Percentiles rank a stretch among this genome's conserved stretches.
phyloP scores from a whole-genome alignment of 2,888 invertebrate genomes.

The Agriotes lineatus region DNA sequence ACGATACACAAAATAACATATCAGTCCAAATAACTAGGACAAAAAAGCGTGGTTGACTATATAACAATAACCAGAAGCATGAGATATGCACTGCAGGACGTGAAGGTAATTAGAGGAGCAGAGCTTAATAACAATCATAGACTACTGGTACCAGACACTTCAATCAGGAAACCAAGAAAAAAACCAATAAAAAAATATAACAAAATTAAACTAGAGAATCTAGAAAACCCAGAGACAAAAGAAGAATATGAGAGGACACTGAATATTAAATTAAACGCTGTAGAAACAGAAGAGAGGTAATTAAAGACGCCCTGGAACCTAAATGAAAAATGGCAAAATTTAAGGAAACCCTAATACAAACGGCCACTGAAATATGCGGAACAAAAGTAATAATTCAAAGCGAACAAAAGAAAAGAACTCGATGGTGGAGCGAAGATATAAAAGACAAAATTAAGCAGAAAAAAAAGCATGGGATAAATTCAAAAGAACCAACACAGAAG shows the following conservation, averaged over 20 bases:
- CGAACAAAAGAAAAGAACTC: not conserved
- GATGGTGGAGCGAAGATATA: conserved; percentile 17
- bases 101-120: conserved; percentile 6
- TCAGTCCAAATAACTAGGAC: not conserved
- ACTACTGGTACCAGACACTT: not conserved
- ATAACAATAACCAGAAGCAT: not conserved
- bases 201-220: not conserved
- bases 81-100: not conserved
- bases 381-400: not conserved
- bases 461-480: too few relatives aligned
- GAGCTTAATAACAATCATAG: conserved; percentile 7
- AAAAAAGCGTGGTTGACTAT: not conserved
- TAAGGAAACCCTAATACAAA: conserved; percentile 5
- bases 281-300: not conserved
- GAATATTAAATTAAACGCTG: not conserved
- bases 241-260: not conserved
- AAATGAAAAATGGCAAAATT: not conserved
- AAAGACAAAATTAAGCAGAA: too few relatives aligned
- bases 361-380: conserved; percentile 1
- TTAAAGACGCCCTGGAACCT: not conserved
- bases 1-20: conserved; percentile 5
- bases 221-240: not conserved
- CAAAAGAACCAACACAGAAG: too few relatives aligned
- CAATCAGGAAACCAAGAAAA: not conserved
- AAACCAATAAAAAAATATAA: not conserved